Evolutionary conservation across 2,113 vertebrate species (phyloP).

Genomic region (Actenoides hombroni): DNA sequence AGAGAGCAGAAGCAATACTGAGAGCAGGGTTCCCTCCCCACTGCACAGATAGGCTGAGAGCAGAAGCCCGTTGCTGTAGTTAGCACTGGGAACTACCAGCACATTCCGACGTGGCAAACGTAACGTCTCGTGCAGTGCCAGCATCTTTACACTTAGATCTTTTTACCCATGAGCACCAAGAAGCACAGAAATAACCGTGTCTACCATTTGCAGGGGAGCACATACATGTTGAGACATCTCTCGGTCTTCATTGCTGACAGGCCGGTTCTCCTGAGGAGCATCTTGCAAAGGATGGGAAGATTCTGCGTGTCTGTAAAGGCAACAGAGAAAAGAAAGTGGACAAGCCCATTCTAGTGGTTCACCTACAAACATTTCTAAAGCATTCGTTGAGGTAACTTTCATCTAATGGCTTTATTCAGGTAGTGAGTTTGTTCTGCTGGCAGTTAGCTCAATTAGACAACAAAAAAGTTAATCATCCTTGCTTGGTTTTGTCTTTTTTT

Average conservation of each 20-base stretch:
- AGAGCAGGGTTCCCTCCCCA: not conserved
- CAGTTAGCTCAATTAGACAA: not conserved
- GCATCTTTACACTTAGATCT: not conserved
- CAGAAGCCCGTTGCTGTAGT: not conserved
- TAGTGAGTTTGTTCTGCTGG: not conserved
- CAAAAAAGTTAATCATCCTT: not conserved
- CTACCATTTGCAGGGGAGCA: not conserved
- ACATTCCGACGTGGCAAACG: not conserved
- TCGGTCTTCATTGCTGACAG: slow-evolving; percentile 40
- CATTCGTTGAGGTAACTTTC: not conserved
- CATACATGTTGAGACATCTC: slow-evolving; percentile 58
- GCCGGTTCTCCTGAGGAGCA: slow-evolving; percentile 57
- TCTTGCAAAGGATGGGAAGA: slow-evolving; percentile 64
- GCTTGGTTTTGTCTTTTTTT: slow-evolving; percentile 1
- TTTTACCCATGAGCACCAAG: not conserved
- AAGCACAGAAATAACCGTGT: not conserved
- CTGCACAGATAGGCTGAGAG: not conserved
- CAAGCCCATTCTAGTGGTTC: not conserved
- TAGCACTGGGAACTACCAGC: not conserved
- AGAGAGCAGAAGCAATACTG: fast-evolving
- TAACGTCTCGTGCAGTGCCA: fast-evolving
- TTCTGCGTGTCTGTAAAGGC: not conserved
- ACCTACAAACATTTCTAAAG: not conserved
- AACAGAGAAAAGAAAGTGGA: not conserved
- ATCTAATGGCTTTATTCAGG: not conserved